phyloP scores from a whole-genome alignment of 37 sponge, comb jelly and placozoan species.

The Agelas oroides region DNA sequence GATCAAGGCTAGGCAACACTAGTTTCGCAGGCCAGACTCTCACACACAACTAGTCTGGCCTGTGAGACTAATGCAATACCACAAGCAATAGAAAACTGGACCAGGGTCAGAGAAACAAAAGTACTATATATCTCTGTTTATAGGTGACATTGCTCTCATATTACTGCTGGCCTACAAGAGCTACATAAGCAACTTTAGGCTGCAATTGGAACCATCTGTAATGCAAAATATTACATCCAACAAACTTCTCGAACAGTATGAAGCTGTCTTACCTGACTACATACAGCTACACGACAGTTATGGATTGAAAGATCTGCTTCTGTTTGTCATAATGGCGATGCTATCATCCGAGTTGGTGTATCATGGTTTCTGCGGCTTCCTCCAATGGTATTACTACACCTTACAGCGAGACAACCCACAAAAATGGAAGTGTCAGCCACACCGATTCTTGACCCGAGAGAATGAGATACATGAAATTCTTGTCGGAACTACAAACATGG shows the following conservation, averaged over 20 bases:
- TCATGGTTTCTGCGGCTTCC: slow-evolving; percentile 35
- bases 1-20: no score
- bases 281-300: slow-evolving; percentile 20
- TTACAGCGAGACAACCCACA: slow-evolving; percentile 13
- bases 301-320: slow-evolving; percentile 35
- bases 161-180: not conserved
- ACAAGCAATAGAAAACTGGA: no score
- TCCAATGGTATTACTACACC: slow-evolving; percentile 52
- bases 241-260: not conserved
- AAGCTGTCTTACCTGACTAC: slow-evolving; percentile 40
- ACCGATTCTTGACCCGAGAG: slow-evolving; percentile 49
- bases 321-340: slow-evolving; percentile 3
- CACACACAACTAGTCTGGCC: no score
- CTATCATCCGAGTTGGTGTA: slow-evolving; percentile 30
- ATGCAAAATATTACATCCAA: no score
- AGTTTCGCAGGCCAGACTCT: no score
- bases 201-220: no score
- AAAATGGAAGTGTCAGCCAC: slow-evolving; percentile 65
- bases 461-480: slow-evolving; percentile 56
- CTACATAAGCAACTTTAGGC: not conserved
- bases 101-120: no score
- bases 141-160: slow-evolving; percentile 26
- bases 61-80: no score
- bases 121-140: no score
- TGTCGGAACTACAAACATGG: slow-evolving; percentile 46